Percentiles rank a stretch among this genome's conserved stretches.
These are phyloP conservation scores for Folsomia manolachei DNA, from an alignment of 2,888 invertebrate species.

Conservation along the genomic window DNA sequence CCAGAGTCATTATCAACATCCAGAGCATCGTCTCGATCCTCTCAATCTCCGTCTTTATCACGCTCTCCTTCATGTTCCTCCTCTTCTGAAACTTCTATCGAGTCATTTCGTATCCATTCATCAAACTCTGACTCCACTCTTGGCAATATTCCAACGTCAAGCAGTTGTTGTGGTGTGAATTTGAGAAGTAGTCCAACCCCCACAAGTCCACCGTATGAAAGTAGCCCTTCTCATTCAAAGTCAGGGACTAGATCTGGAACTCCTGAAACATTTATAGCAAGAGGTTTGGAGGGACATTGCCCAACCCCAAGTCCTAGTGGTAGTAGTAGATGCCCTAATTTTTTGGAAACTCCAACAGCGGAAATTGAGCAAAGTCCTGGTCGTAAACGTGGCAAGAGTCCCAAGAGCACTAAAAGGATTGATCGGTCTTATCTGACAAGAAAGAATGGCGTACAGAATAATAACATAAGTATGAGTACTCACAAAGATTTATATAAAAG, in stretches of 20 bases:
- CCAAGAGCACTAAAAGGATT: constrained; percentile 24
- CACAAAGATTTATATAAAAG: not conserved
- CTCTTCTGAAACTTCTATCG: constrained; percentile 34
- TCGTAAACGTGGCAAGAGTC: constrained; percentile 22
- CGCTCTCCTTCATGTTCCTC: constrained; percentile 13
- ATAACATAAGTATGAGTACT: constrained; percentile 13
- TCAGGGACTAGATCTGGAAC: not conserved
- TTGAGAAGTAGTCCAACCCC: constrained; percentile 37
- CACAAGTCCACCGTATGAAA: constrained; percentile 46
- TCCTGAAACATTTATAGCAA: not conserved
- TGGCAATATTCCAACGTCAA: constrained; percentile 26
- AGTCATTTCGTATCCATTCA: constrained; percentile 44
- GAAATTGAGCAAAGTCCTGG: not conserved
- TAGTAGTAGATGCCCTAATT: constrained; percentile 26
- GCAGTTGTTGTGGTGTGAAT: constrained; percentile 45
- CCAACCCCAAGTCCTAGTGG: constrained; percentile 25
- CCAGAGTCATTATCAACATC: constrained; percentile 39
- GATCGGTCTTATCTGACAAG: constrained; percentile 21
- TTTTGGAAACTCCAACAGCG: constrained; percentile 15
- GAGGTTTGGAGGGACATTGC: constrained; percentile 22
- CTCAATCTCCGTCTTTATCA: constrained; percentile 34
- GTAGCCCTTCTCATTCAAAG: constrained; percentile 11
- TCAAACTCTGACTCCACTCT: constrained; percentile 27
- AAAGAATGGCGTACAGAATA: constrained; percentile 30
- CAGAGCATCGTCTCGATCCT: constrained; percentile 36